A percentile compares a stretch with the other conserved stretches of the same genome.
Evolutionary conservation across 2,113 vertebrate genomes (phyloP).

Genomic region (Atherinomorus stipes): DNA sequence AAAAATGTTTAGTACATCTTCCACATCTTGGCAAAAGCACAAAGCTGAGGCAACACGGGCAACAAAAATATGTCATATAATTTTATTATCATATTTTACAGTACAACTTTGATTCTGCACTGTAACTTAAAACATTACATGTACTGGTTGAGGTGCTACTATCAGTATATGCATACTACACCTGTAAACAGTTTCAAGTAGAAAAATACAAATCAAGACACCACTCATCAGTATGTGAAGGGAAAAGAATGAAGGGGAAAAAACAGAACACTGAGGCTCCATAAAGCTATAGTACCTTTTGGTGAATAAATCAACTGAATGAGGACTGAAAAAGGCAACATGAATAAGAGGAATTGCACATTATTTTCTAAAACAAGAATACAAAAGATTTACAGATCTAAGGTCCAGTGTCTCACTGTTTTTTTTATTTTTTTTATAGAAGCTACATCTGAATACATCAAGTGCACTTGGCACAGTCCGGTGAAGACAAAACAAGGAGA

Average conservation of each 20-base stretch:
- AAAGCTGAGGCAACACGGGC: too few species aligned
- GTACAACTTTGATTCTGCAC: slow-evolving; percentile 63
- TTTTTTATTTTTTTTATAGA: slow-evolving; percentile 26
- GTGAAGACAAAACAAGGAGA: slow-evolving; percentile 11
- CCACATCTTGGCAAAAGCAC: too few species aligned
- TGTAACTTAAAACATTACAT: slow-evolving; percentile 66
- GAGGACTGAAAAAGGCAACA: slow-evolving; percentile 49
- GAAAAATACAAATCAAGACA: slow-evolving; percentile 79
- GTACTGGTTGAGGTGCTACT: slow-evolving; percentile 71
- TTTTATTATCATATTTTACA: slow-evolving; percentile 76
- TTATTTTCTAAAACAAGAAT: slow-evolving; percentile 35
- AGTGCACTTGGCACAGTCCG: slow-evolving; percentile 56
- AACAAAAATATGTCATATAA: slow-evolving; percentile 21
- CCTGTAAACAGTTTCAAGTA: slow-evolving; percentile 70
- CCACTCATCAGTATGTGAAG: slow-evolving; percentile 52
- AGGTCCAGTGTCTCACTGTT: slow-evolving; percentile 25
- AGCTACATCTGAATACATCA: slow-evolving; percentile 57
- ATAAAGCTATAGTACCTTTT: slow-evolving; percentile 81
- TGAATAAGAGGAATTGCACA: slow-evolving; percentile 62
- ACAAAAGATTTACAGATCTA: slow-evolving; percentile 31
- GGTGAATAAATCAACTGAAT: slow-evolving; percentile 50
- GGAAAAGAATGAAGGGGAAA: slow-evolving; percentile 7
- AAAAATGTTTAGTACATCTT: background rate
- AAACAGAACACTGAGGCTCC: slow-evolving; percentile 32
- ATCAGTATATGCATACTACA: slow-evolving; percentile 62